Percentiles rank a stretch among this genome's conserved stretches.
phyloP scores from a whole-genome alignment of 1,140 invertebrate species.

The Dolichoris vasculosae region DNA sequence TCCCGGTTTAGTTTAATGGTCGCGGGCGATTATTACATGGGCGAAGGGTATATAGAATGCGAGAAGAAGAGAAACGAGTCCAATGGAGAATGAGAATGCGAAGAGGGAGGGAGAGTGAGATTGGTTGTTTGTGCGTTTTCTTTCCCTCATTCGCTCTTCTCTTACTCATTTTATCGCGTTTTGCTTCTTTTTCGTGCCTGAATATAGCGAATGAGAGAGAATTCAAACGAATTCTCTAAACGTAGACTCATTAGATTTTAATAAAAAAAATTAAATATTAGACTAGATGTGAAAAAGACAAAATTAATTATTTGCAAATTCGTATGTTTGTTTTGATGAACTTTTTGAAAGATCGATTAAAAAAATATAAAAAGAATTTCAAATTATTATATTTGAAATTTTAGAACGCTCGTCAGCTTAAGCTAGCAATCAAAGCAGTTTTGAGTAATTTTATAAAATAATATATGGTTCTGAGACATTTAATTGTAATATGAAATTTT shows the following conservation, averaged over 20 bases:
- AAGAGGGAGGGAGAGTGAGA: conserved; percentile 35
- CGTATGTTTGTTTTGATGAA: not conserved
- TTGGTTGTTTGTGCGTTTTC: conserved; percentile 51
- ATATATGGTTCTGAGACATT: not conserved
- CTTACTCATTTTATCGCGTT: conserved; percentile 43
- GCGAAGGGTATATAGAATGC: conserved; percentile 40
- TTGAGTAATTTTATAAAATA: not conserved
- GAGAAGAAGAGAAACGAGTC: conserved; percentile 48
- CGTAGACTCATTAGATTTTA: conserved; percentile 44
- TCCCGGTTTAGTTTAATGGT: conserved; percentile 75
- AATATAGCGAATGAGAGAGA: conserved; percentile 1
- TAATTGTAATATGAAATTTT: not conserved
- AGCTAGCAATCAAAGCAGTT: not conserved
- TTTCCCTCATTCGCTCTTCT: conserved; percentile 48
- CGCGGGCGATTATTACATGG: conserved; percentile 73
- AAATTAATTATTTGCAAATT: not conserved
- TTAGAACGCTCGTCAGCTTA: not conserved
- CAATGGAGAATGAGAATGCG: conserved; percentile 41
- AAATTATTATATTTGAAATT: not conserved
- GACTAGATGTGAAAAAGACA: not conserved
- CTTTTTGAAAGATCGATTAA: not conserved
- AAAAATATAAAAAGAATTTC: too few species aligned
- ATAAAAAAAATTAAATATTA: conserved; percentile 36
- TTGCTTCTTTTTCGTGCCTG: conserved; percentile 38
- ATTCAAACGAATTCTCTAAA: conserved; percentile 32